Base-by-base conservation (phyloP, 2,888 invertebrate genomes). In the Stenodera caucasica region DNA sequence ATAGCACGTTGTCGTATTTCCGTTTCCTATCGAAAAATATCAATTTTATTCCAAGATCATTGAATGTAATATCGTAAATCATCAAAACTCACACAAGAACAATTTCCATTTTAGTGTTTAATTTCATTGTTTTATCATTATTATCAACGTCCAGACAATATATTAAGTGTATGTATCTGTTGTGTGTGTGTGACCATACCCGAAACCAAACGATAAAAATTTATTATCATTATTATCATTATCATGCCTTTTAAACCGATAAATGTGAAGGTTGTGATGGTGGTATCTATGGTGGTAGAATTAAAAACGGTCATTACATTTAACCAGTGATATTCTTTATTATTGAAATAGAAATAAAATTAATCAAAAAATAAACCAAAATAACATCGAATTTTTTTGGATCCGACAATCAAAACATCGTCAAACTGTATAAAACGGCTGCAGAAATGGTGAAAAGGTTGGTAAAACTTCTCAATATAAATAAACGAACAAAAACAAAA, bases 401-500 rank as follows among this genome's bases (percentile, higher is more conserved):
- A 55, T 59, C 29, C 50, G 53, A 53, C 53, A 55, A 55, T 61
- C 61, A 33, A 53, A 45, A 32, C 58, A 35, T 60, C 26, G 67
- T 67, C 75, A 76, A 75, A 72, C 75, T 77, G 76, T 77, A 76
- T 75, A 80, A 76, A 72, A 80, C 78, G 78, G 78, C 79, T 75
- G 72, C 78, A 76, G 78, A 79, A 71, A 81, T 81, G 80, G 80
- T 81, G 64, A 81, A 81, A 77, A 79, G 80, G 80, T 80, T 67
- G 67, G 77, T 74, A 58, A 23, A 9, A 3, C n/a, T n/a, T 26
- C 26, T 26, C 4, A 5, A 7, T 26, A 3, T 7, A 26, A 7
- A 26, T 7, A 3, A 26, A 26, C n/a, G n/a, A n/a, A n/a, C n/a
- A n/a, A 26, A 26, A 26, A 26, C 26, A 26, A 26, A 26, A 26